Evolutionary conservation across 64 coral and sea anemone genomes (phyloP), one percentile per base, ranked within the genome.

Genomic region (Dendronephthya gigantea): DNA sequence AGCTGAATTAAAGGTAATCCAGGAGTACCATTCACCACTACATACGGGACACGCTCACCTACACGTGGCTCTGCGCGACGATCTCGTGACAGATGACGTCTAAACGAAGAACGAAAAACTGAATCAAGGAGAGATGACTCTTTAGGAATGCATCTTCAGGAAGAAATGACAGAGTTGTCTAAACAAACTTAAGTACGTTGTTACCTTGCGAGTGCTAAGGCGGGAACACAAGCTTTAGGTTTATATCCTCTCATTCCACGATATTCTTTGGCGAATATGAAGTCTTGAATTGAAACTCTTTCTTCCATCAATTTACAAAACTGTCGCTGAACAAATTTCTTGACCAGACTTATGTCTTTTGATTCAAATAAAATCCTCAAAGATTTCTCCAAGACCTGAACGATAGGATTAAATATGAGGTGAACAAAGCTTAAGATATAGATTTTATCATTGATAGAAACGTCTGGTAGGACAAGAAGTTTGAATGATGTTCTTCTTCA

Each of bases 191-290:
- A n/a, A n/a, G n/a, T n/a, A n/a, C n/a, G n/a, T 9, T 16, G 33
- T 43, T 68, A 96, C 93, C 93, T 87, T 50, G 93, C 88, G 2
- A 96, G 83, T 87, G 92, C 93, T 38, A 96, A 74, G 50, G 93
- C 90, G 2, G 93, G 93, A 34, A 96, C 93, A 72, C 93, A 96
- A 39, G 93, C 90, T 9, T 87, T 90, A 16, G 93, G 93, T 41
- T 96, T 96, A 75, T 96, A 96, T 2, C 82, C 87, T 29, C 89
- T 84, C 88, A 96, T 92, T 11, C 93, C 93, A 65, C 93, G 83
- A 82, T 96, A 96, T 69, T 96, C 93, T 81, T 96, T 96, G 9
- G 93, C 93, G 51, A 96, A 96, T 13, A 86, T 96, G 40, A 96
- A 96, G 85, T 96, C 93, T 84, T 92, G 93, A 15, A 96, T 68